Percentiles rank a stretch among this genome's conserved stretches.
Conservation (phyloP, 2,113 vertebrate genomes). For the Rhabdomys dilectus region DNA sequence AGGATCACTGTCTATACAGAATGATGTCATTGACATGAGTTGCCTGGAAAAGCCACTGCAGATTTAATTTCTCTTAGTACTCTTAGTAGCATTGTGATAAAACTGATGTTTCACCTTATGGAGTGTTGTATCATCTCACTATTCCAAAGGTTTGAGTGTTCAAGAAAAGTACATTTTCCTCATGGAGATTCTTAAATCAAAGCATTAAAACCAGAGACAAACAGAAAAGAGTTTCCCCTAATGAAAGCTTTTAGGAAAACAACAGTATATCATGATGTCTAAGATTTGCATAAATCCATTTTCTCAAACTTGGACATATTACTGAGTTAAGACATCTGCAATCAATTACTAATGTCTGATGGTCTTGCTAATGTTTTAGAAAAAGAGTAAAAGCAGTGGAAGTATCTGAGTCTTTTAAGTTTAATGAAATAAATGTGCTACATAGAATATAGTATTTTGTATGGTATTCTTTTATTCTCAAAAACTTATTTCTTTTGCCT, state of each 20-base stretch:
- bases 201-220: background rate
- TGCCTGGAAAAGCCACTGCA: slow-evolving; percentile 13
- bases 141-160: slow-evolving; percentile 32
- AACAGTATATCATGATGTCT: background rate
- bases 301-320: slow-evolving; percentile 15
- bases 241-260: slow-evolving; percentile 37
- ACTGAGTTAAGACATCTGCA: background rate
- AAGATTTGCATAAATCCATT: background rate
- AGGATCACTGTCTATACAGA: background rate
- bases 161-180: slow-evolving; percentile 24
- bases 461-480: background rate
- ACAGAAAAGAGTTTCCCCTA: slow-evolving; percentile 25
- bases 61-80: slow-evolving; percentile 57
- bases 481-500: background rate
- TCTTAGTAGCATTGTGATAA: background rate
- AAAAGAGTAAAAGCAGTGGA: background rate
- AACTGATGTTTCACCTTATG: slow-evolving; percentile 7
- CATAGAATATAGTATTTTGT: background rate
- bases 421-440: background rate
- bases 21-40: slow-evolving; percentile 37
- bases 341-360: background rate
- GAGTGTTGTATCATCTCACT: background rate
- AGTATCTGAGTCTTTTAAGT: background rate
- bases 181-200: slow-evolving; percentile 9
- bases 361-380: background rate